A percentile compares a stretch with the other conserved stretches of the same genome.
Evolutionary conservation across 2,797 vertebrate species (phyloP).

Genomic region (Dermochelys coriacea): DNA sequence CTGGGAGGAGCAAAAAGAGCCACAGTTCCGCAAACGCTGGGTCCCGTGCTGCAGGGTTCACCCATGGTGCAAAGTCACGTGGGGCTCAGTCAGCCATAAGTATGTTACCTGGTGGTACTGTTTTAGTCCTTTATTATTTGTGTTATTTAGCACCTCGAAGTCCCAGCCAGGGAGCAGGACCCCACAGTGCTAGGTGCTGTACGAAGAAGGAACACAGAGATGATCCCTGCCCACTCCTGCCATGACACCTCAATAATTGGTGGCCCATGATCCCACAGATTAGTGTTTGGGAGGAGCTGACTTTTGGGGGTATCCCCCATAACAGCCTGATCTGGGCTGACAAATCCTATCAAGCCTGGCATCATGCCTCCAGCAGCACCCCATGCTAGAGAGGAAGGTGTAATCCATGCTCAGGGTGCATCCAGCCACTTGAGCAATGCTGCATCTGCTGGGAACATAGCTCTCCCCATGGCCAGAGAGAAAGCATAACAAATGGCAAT

Average conservation of each 20-base stretch:
- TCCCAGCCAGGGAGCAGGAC: neutral
- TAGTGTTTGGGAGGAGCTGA: neutral
- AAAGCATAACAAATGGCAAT: neutral
- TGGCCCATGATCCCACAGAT: neutral
- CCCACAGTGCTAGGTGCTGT: neutral
- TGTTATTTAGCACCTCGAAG: neutral
- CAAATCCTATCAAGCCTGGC: neutral
- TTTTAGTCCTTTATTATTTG: fast-evolving
- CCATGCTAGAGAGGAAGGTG: neutral
- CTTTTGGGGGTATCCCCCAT: neutral
- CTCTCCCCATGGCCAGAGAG: neutral
- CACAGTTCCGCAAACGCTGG: neutral
- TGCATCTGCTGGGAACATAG: neutral
- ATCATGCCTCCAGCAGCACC: neutral
- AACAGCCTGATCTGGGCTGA: neutral
- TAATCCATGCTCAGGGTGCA: neutral
- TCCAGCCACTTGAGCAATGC: neutral
- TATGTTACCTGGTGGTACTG: neutral
- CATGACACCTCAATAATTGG: neutral
- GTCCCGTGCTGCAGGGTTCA: neutral
- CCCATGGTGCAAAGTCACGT: neutral
- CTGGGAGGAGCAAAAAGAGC: neutral
- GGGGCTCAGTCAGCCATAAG: neutral
- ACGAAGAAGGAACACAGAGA: neutral
- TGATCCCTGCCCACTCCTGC: neutral